Percentiles rank a stretch among this genome's conserved stretches.
Evolutionary conservation across 92 coral and sea anemone species (phyloP).

Genomic region (Phenganax stokvisi): DNA sequence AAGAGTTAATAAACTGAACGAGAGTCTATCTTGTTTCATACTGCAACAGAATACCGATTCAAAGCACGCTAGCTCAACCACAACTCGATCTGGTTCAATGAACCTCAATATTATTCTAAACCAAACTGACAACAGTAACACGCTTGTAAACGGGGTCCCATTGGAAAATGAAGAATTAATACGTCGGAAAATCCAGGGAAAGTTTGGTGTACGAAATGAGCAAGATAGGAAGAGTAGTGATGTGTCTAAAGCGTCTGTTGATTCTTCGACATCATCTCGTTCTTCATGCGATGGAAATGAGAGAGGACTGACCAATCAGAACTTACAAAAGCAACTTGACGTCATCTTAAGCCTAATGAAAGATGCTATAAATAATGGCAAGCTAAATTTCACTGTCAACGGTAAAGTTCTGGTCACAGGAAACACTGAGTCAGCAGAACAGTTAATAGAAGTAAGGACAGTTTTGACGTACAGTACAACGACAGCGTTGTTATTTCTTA

Average conservation of each 20-base stretch:
- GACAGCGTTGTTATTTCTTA: too few species aligned
- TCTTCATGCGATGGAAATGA: slow-evolving; percentile 6
- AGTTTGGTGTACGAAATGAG: not conserved
- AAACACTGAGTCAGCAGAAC: not conserved
- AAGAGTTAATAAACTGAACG: slow-evolving; percentile 13
- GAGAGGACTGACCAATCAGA: not conserved
- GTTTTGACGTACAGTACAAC: not conserved
- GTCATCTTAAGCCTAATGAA: slow-evolving; percentile 19
- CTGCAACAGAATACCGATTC: not conserved
- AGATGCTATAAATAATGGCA: slow-evolving; percentile 10
- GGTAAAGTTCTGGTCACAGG: not conserved
- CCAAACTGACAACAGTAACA: not conserved
- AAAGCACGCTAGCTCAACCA: not conserved
- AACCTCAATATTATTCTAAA: slow-evolving; percentile 25
- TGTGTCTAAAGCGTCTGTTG: not conserved
- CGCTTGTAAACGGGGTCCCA: not conserved
- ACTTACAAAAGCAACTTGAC: slow-evolving; percentile 5
- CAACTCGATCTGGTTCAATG: not conserved
- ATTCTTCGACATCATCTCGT: not conserved
- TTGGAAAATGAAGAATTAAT: not conserved
- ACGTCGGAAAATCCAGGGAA: not conserved
- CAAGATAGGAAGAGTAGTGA: not conserved
- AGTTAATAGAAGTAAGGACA: not conserved
- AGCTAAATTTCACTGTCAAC: not conserved
- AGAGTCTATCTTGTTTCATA: not conserved